Conservation (phyloP, 2,113 vertebrate genomes). For the Menura novaehollandiae region DNA sequence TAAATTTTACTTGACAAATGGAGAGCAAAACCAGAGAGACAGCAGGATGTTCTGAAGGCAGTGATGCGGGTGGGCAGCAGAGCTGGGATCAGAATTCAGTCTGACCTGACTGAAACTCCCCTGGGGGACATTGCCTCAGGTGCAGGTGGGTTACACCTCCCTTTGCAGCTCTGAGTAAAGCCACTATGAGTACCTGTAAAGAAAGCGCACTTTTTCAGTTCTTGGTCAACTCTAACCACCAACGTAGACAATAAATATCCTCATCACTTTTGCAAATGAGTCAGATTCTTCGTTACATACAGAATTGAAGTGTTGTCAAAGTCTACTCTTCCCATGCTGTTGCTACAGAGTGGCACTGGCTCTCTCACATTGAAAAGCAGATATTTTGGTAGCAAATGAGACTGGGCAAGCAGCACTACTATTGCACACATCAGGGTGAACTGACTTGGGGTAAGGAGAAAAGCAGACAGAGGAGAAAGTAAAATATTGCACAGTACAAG, state of each 20-base stretch:
- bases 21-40: background rate
- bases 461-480: background rate
- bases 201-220: background rate
- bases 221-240: background rate
- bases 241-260: background rate
- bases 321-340: background rate
- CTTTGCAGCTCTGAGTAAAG: background rate
- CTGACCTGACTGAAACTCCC: background rate
- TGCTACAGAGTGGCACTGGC: accelerated
- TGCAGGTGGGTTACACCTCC: background rate
- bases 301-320: background rate
- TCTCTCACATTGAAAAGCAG: background rate
- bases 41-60: background rate
- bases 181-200: background rate
- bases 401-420: background rate
- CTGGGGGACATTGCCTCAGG: background rate
- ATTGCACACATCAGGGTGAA: background rate
- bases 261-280: background rate
- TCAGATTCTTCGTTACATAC: background rate
- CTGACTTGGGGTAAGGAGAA: background rate
- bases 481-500: background rate
- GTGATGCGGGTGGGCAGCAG: background rate
- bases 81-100: background rate
- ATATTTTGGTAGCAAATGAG: background rate
- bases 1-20: background rate